Evolutionary conservation across 2,797 vertebrate species (phyloP).

Genomic region (Macroramphosus scolopax): DNA sequence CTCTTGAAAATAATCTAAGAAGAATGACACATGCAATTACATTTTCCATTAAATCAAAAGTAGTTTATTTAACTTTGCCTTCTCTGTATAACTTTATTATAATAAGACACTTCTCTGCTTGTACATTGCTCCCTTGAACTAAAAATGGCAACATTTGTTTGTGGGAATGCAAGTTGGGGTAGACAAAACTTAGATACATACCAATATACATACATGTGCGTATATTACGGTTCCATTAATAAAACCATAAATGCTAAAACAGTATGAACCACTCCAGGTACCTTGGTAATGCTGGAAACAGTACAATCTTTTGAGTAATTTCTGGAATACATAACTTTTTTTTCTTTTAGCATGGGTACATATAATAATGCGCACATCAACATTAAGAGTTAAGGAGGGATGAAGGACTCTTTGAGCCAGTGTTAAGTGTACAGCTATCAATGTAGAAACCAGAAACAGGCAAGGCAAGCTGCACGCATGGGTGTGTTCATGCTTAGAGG

Average conservation of each 20-base stretch:
- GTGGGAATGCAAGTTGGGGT: constrained; percentile 88
- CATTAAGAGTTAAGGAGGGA: constrained; percentile 73
- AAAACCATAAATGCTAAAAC: constrained; percentile 83
- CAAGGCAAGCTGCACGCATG: constrained; percentile 67
- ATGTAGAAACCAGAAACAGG: constrained; percentile 69
- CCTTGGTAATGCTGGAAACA: constrained; percentile 80
- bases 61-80: constrained; percentile 87
- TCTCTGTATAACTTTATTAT: constrained; percentile 87
- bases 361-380: constrained; percentile 77
- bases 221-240: constrained; percentile 82
- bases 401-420: constrained; percentile 70
- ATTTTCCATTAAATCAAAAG: constrained; percentile 85
- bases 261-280: constrained; percentile 79
- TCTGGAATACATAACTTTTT: constrained; percentile 74
- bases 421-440: constrained; percentile 68
- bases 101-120: constrained; percentile 90
- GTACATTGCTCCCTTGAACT: constrained; percentile 89
- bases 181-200: constrained; percentile 85
- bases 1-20: constrained; percentile 6
- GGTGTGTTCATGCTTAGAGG: constrained; percentile 71
- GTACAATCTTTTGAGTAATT: constrained; percentile 81
- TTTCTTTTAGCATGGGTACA: constrained; percentile 76
- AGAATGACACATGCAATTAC: constrained; percentile 46
- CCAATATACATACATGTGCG: constrained; percentile 86
- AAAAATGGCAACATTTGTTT: constrained; percentile 85